phyloP scores from a whole-genome alignment of 1,140 invertebrate species.

The Caenorhabditis inopinata region DNA sequence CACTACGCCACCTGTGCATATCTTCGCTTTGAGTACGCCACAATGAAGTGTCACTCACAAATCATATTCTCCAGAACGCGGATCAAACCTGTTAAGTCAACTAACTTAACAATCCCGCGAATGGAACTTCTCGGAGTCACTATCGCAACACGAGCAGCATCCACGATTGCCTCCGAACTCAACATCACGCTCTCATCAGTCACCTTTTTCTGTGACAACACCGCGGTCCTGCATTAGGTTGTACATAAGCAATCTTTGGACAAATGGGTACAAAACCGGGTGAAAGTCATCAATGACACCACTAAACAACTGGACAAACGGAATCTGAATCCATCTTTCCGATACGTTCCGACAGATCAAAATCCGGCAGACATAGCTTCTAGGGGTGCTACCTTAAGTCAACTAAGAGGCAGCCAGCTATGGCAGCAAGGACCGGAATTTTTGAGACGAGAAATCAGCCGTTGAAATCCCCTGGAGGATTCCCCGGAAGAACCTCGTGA shows the following conservation, averaged over 20 bases:
- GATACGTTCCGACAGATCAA: neutral
- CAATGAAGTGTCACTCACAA: neutral
- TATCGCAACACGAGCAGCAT: neutral
- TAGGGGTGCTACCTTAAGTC: neutral
- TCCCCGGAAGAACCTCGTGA: neutral
- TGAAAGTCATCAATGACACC: neutral
- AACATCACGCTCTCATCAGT: neutral
- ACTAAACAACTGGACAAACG: neutral
- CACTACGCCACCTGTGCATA: neutral
- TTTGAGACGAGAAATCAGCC: neutral
- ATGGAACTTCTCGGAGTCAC: neutral
- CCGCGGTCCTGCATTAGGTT: neutral
- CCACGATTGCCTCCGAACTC: neutral
- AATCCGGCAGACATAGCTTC: constrained; percentile 25
- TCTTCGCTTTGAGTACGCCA: neutral
- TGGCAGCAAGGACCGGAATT: neutral
- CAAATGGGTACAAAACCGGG: neutral
- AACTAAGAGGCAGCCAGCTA: neutral
- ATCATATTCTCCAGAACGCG: neutral
- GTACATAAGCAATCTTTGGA: neutral
- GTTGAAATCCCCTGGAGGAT: neutral
- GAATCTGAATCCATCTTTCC: neutral
- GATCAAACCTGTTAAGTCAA: neutral
- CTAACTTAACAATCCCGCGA: neutral
- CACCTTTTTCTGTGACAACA: neutral